Evolutionary conservation across 2,888 invertebrate genomes (phyloP).

Genomic region (Stenoptilia bipunctidactyla): DNA sequence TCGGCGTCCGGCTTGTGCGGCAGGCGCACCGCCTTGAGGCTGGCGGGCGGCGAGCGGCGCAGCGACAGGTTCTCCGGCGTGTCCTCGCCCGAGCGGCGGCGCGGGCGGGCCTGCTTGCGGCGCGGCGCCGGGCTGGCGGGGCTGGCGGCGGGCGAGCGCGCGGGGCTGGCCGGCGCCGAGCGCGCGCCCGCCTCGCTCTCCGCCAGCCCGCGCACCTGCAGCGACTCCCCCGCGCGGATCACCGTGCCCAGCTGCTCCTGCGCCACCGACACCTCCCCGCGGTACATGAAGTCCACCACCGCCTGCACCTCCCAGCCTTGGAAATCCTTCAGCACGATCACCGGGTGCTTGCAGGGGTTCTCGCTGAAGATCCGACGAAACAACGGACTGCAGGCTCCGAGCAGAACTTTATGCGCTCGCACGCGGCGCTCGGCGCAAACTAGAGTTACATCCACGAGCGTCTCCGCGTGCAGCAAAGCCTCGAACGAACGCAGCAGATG

Average conservation of each 20-base stretch:
- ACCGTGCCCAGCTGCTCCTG: conserved; percentile 87
- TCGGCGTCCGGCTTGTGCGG: conserved; percentile 47
- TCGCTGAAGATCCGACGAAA: conserved; percentile 91
- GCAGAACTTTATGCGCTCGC: conserved; percentile 91
- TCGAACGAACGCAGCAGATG: conserved; percentile 91
- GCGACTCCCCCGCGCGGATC: conserved; percentile 88
- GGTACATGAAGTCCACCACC: conserved; percentile 94
- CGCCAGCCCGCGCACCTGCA: conserved; percentile 86
- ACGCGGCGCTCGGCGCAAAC: conserved; percentile 89
- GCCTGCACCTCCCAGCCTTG: conserved; percentile 90
- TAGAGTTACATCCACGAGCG: conserved; percentile 90
- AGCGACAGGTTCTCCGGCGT: conserved; percentile 74
- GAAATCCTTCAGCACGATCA: conserved; percentile 92
- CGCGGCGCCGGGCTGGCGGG: conserved; percentile 86
- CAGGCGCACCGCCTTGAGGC: conserved; percentile 50
- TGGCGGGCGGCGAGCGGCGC: conserved; percentile 61
- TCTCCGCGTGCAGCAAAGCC: conserved; percentile 87
- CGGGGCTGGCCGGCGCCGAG: conserved; percentile 56
- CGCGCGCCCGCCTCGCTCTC: conserved; percentile 65
- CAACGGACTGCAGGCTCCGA: conserved; percentile 90
- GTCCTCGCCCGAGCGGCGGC: conserved; percentile 85
- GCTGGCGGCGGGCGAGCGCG: conserved; percentile 58
- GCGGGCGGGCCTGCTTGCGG: conserved; percentile 87
- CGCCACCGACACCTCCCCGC: conserved; percentile 90
- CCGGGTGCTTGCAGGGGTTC: conserved; percentile 93